Evolutionary conservation across 2,888 invertebrate genomes (phyloP), one percentile per base, ranked within the genome.

Genomic region (Himalopsyche kuldschensis): DNA sequence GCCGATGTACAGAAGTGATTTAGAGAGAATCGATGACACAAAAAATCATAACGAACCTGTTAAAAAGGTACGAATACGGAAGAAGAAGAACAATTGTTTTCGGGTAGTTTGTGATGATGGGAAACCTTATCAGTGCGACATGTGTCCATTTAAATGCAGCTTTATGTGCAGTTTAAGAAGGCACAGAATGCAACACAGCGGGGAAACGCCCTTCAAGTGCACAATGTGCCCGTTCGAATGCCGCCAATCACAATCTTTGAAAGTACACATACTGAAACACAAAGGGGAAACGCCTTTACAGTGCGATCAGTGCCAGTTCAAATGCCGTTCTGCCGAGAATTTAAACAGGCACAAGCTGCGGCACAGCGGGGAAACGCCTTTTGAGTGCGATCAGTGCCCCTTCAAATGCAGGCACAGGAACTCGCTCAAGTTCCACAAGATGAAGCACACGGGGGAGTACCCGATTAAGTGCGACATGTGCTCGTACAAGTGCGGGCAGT

Each of bases 361-460:
- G 0, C 92, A 92, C 87, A 90, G 91, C 0, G 90, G 89, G 82
- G 89, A 89, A 82, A 87, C 88, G 3, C 90, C 91, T 0, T 88
- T 87, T 82, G 86, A 87, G 17, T 92, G 92, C 85, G 88, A 89
- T 0, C 47, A 87, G 4, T 92, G 92, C 79, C 88, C 89, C 0
- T 90, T 90, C 84, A 87, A 87, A 41, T 92, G 90, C 84, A 85
- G 89, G n/a, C 55, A 69, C 0, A 24, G 55, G 0, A 80, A 63
- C 15, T 46, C 55, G 31, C 31, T 83, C 6, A 79, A 77, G 32
- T 41, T 32, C 32, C 83, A 83, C 80, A 35, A 32, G 6, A 24
- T 76, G n/a, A 77, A 46, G 17, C 83, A 83, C 76, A 63, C 77
- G 4, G 83, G 83, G 17, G 83, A 63, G 32, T 75, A 55, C 11